phyloP scores from a whole-genome alignment of 2,888 invertebrate species.

The Stegophylla sp. region DNA sequence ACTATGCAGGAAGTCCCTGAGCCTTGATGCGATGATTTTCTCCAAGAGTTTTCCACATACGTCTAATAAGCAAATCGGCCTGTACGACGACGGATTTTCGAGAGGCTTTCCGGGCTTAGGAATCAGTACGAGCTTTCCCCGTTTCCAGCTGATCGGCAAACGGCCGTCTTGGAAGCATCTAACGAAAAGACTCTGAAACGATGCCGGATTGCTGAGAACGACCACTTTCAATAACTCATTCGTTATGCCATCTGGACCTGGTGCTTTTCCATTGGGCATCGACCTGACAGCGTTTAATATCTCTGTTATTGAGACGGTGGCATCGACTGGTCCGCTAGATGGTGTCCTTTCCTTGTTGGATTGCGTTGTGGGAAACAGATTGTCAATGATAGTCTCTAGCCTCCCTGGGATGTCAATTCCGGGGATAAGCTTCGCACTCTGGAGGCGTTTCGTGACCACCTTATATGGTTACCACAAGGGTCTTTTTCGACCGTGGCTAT shows the following conservation, averaged over 20 bases:
- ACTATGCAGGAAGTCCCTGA: neutral
- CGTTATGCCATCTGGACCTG: neutral
- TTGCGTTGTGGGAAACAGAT: too few relatives aligned
- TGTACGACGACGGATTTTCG: neutral
- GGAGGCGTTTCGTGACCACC: too few relatives aligned
- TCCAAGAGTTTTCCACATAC: neutral
- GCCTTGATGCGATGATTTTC: neutral
- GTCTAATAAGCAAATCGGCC: neutral
- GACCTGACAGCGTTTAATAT: neutral
- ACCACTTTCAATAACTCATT: neutral
- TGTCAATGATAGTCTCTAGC: too few relatives aligned
- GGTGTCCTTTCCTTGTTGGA: too few relatives aligned
- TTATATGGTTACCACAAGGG: too few relatives aligned
- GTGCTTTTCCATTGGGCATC: neutral
- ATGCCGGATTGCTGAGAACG: neutral
- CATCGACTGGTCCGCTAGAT: too few relatives aligned
- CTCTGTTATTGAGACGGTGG: too few relatives aligned
- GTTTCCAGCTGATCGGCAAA: neutral
- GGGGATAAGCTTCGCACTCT: too few relatives aligned
- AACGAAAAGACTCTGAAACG: too few relatives aligned
- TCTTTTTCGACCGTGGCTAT: too few relatives aligned
- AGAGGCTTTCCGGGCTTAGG: neutral
- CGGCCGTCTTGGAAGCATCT: neutral
- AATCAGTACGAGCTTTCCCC: neutral
- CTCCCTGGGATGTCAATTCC: too few relatives aligned